Conservation (phyloP, 2,797 vertebrate species). For the Thalassophryne amazonica region DNA sequence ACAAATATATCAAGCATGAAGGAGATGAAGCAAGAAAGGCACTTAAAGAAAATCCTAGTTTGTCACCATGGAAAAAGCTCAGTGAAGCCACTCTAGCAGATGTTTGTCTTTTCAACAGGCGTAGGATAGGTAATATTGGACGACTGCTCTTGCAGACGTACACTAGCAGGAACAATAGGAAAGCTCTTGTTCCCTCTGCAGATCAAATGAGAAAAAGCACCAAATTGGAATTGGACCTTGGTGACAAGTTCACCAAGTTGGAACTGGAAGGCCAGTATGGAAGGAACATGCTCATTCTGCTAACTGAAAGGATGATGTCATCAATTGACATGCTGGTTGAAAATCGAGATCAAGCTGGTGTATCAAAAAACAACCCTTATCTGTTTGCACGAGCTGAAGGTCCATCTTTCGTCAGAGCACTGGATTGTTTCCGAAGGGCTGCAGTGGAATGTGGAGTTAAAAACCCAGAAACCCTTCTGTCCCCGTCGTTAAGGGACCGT, state of each 20-base stretch:
- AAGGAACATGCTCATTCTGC: conserved; percentile 69
- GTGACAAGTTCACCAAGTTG: conserved; percentile 58
- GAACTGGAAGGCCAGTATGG: conserved; percentile 73
- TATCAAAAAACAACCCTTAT: conserved; percentile 66
- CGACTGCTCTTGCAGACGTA: conserved; percentile 67
- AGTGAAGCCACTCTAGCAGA: conserved; percentile 70
- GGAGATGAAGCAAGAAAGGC: conserved; percentile 63
- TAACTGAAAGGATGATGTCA: conserved; percentile 65
- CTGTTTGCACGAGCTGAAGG: conserved; percentile 74
- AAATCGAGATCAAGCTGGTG: conserved; percentile 56
- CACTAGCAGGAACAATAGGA: conserved; percentile 45
- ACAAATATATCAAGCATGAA: conserved; percentile 56
- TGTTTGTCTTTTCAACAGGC: conserved; percentile 72
- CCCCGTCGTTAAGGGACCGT: conserved; percentile 63
- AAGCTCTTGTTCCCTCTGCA: conserved; percentile 54
- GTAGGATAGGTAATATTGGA: conserved; percentile 68
- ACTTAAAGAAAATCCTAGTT: conserved; percentile 56
- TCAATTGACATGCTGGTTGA: conserved; percentile 63
- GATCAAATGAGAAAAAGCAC: conserved; percentile 70
- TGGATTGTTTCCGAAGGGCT: conserved; percentile 69
- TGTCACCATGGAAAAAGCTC: conserved; percentile 72
- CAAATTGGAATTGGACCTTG: conserved; percentile 64
- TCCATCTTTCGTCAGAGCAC: conserved; percentile 67
- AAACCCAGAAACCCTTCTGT: conserved; percentile 69
- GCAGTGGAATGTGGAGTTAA: conserved; percentile 67